Percentiles rank a stretch among this genome's conserved stretches.
These are phyloP conservation scores for Daktulosphaira vitifoliae DNA, from an alignment of 1,140 invertebrate genomes.

Conservation along the genomic window DNA sequence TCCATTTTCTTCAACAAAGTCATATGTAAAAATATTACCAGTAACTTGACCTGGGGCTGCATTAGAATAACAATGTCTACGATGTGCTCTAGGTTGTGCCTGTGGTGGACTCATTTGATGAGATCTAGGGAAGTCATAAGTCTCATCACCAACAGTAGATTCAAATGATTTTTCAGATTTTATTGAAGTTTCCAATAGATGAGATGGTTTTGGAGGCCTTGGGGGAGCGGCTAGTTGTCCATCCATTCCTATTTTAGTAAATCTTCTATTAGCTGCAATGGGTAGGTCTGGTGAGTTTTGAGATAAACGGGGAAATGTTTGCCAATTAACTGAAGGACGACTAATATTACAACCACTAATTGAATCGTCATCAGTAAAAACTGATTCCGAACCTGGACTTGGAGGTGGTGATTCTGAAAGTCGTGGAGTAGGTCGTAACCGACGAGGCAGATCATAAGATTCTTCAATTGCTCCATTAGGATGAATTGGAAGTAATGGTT, in stretches of 20 bases:
- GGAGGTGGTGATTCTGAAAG: slow-evolving; percentile 43
- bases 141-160: slow-evolving; percentile 38
- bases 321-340: slow-evolving; percentile 47
- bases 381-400: slow-evolving; percentile 50
- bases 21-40: slow-evolving; percentile 50
- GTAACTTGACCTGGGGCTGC: slow-evolving; percentile 53
- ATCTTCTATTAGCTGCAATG: slow-evolving; percentile 25
- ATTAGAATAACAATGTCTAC: slow-evolving; percentile 62
- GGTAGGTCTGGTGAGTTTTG: slow-evolving; percentile 44
- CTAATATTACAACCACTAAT: slow-evolving; percentile 34
- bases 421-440: slow-evolving; percentile 40
- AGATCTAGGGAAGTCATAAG: slow-evolving; percentile 62
- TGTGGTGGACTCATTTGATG: slow-evolving; percentile 47
- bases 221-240: slow-evolving; percentile 52
- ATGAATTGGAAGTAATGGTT: slow-evolving; percentile 44
- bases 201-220: slow-evolving; percentile 65
- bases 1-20: slow-evolving; percentile 42
- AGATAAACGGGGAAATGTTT: slow-evolving; percentile 49
- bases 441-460: slow-evolving; percentile 50
- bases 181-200: slow-evolving; percentile 41
- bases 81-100: slow-evolving; percentile 25
- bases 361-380: slow-evolving; percentile 53
- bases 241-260: slow-evolving; percentile 33
- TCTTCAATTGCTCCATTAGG: slow-evolving; percentile 36
- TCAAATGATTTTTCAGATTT: slow-evolving; percentile 25